Percentiles rank a stretch among this genome's conserved stretches.
phyloP scores from a whole-genome alignment of 1,140 invertebrate species.

The Bacillus rossius region DNA sequence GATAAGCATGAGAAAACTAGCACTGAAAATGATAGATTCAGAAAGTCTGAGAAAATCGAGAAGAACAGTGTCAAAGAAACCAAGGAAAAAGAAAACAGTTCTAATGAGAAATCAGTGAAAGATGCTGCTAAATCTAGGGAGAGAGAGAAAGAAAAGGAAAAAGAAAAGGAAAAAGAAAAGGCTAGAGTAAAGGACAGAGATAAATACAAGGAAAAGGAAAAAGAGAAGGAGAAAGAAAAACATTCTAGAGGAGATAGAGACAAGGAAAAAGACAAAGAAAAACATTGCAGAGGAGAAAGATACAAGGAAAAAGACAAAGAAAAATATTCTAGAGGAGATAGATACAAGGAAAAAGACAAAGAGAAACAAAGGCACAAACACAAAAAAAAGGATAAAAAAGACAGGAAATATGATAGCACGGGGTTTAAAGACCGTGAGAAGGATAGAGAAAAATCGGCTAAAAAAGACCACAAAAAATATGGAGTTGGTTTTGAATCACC shows the following conservation, averaged over 20 bases:
- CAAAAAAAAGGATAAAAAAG: conserved; percentile 34
- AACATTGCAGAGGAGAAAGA: conserved; percentile 31
- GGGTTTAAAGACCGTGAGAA: conserved; percentile 21
- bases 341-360: conserved; percentile 50
- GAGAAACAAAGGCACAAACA: conserved; percentile 43
- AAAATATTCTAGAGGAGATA: conserved; percentile 39
- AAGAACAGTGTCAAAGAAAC: conserved; percentile 18
- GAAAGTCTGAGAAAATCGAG: conserved; percentile 35
- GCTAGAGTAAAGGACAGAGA: conserved; percentile 36
- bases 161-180: conserved; percentile 39
- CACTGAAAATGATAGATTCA: too few species aligned
- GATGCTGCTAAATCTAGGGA: conserved; percentile 15
- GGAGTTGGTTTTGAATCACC: conserved; percentile 45
- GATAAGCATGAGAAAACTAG: too few species aligned
- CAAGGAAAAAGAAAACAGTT: conserved; percentile 9
- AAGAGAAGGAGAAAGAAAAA: conserved; percentile 42
- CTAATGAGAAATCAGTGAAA: conserved; percentile 16
- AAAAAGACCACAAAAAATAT: conserved; percentile 44
- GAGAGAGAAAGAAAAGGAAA: conserved; percentile 42
- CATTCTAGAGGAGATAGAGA: conserved; percentile 34
- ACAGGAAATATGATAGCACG: conserved; percentile 29
- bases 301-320: neutral
- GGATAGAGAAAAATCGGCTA: conserved; percentile 19
- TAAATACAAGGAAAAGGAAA: conserved; percentile 50
- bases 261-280: conserved; percentile 29